Percentiles rank a stretch among this genome's conserved stretches.
Conservation (phyloP, 2,113 vertebrate genomes). For the Urocitellus parryii region DNA sequence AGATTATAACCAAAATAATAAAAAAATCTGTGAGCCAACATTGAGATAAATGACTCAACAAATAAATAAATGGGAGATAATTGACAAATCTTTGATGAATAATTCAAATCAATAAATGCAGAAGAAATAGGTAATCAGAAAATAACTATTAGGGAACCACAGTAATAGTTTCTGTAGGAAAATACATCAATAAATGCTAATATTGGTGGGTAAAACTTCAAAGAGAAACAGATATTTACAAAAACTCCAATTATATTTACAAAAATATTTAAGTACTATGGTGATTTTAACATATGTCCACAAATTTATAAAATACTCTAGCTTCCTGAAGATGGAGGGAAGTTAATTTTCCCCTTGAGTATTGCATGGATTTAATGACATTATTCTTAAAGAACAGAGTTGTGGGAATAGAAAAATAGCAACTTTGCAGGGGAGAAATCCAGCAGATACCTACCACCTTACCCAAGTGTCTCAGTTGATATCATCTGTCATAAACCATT, state of each 20-base stretch:
- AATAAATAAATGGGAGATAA: neutral
- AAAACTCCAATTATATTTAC: neutral
- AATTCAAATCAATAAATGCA: conserved; percentile 49
- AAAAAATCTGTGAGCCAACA: neutral
- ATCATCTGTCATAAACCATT: neutral
- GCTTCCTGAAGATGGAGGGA: neutral
- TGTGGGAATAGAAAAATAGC: neutral
- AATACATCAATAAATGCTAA: conserved; percentile 10
- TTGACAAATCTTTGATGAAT: neutral
- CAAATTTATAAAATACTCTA: neutral
- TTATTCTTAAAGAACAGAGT: neutral
- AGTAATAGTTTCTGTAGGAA: neutral
- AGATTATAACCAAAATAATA: conserved; percentile 8
- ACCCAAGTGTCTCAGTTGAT: neutral
- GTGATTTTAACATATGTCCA: conserved; percentile 31
- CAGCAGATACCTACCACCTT: neutral
- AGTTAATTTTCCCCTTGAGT: neutral
- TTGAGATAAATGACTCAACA: conserved; percentile 21
- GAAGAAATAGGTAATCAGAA: conserved; percentile 9
- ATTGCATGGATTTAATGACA: neutral
- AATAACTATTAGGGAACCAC: neutral
- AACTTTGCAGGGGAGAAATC: neutral
- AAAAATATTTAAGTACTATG: conserved; percentile 37
- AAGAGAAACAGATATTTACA: conserved; percentile 43
- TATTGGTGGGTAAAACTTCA: neutral